These are phyloP conservation scores for Gambusia affinis DNA, from an alignment of 2,113 vertebrate genomes.

Conservation along the genomic window DNA sequence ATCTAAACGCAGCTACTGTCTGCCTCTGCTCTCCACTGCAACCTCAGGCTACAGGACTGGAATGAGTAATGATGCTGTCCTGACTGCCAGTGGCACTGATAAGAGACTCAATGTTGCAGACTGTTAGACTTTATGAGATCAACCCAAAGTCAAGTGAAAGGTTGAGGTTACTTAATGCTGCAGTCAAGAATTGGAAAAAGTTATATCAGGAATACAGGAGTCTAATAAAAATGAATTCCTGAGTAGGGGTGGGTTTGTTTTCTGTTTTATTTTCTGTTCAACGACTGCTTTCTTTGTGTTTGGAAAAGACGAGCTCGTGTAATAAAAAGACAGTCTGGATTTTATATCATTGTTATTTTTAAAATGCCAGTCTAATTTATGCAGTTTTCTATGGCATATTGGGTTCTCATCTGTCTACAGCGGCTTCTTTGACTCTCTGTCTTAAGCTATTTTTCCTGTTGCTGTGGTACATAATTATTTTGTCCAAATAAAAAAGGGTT, in stretches of 20 bases:
- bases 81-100: constrained; percentile 46
- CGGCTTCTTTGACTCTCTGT: constrained; percentile 21
- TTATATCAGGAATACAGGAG: neutral
- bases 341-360: neutral
- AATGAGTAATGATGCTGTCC: constrained; percentile 43
- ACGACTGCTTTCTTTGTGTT: constrained; percentile 19
- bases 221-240: neutral
- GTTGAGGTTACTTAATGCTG: constrained; percentile 20
- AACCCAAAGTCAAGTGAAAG: constrained; percentile 35
- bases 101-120: constrained; percentile 26
- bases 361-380: neutral
- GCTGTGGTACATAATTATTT: constrained; percentile 43
- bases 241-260: neutral
- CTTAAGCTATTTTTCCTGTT: constrained; percentile 13
- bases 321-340: neutral
- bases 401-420: neutral
- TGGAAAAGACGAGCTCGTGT: neutral
- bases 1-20: constrained; percentile 15
- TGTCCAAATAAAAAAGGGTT: constrained; percentile 58
- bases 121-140: constrained; percentile 13
- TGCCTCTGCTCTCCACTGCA: constrained; percentile 19
- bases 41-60: constrained; percentile 48
- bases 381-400: neutral
- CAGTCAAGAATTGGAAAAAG: neutral
- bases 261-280: neutral